Percentiles rank a stretch among this genome's conserved stretches.
Conservation (phyloP, 2,797 vertebrate species). For the Orientallactaga sibirica region DNA sequence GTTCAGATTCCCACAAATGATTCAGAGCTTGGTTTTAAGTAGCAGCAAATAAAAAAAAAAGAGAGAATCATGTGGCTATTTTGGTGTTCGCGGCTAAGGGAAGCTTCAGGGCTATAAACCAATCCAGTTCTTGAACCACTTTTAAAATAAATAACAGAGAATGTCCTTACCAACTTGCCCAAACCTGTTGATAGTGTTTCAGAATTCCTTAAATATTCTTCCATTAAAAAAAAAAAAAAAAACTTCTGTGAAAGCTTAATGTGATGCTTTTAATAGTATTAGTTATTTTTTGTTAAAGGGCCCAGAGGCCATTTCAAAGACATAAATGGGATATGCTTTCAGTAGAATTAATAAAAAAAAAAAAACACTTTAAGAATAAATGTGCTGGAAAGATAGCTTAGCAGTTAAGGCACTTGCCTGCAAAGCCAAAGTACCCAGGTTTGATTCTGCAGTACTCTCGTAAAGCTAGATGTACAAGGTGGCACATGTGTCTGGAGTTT, state of each 20-base stretch:
- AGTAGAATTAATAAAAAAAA: not conserved
- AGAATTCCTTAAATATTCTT: conserved; percentile 30
- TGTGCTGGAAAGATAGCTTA: no score
- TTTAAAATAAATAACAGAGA: conserved; percentile 67
- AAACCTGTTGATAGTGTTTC: not conserved
- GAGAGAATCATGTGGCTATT: conserved; percentile 45
- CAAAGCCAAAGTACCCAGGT: no score
- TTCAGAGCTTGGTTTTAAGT: conserved; percentile 34
- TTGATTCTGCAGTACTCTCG: no score
- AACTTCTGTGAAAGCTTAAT: conserved; percentile 22
- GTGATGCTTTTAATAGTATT: conserved; percentile 26
- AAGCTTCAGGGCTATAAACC: conserved; percentile 9
- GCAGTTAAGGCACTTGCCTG: no score
- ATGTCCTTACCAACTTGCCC: not conserved
- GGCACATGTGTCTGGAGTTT: no score
- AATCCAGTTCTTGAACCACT: conserved; percentile 55
- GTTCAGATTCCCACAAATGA: conserved; percentile 68
- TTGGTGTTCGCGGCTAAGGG: not conserved
- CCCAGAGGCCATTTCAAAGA: not conserved
- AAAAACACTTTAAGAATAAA: not conserved
- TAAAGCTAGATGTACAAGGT: no score
- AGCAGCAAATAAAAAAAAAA: conserved; percentile 42
- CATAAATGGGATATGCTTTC: not conserved
- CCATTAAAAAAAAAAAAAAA: conserved; percentile 31
- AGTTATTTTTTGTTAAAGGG: conserved; percentile 9